Base-by-base conservation (phyloP, 2,888 invertebrate species). In the Pandemis cinnamomeana region DNA sequence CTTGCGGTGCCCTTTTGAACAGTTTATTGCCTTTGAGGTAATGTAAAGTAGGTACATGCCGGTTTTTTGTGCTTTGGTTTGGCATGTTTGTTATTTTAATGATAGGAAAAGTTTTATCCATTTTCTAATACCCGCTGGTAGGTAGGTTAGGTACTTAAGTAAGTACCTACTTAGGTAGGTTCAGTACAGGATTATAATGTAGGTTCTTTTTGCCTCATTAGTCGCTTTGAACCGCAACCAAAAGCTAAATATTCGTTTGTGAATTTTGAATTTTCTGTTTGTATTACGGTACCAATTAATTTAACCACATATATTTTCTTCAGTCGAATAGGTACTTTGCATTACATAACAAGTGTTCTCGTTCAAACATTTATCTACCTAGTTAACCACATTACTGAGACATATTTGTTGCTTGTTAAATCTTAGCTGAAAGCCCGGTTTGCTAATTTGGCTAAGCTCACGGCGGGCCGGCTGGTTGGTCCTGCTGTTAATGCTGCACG, bases 1-100 rank as follows among this genome's bases (percentile, higher is more conserved):
- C 84, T 85, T 81, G 83, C 81, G 84, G 82, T 75, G 78, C 64
- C 82, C 81, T 83, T 84, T 84, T 77, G 81, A 81, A 76, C 80
- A 83, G 84, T 85, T 87, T 82, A 73, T 78, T 61, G 61, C 73
- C 42, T 73, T 60, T 62, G 75, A 76, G 69, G 64, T 60, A 77
- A 76, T 41, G 77, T 73, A 71, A 76, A 77, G 73, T 55, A 20
- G 55, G 15, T 66, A 74, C 60, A 61, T 41, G 61, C 36, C 42
- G 66, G 55, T 72, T 72, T 67, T 72, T 66, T 58, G 27, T 46
- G 55, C 55, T 36, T n/a, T 53, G 44, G 15, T 61, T 53, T 67
- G 13, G 15, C 11, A 42, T 41, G 41, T 67, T 60, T 60, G 20
- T 6, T 15, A 41, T n/a, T n/a, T 41, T 61, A 61, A 41, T 61